phyloP scores from a whole-genome alignment of 2,888 invertebrate genomes.

The Nymphalis polychloros region DNA sequence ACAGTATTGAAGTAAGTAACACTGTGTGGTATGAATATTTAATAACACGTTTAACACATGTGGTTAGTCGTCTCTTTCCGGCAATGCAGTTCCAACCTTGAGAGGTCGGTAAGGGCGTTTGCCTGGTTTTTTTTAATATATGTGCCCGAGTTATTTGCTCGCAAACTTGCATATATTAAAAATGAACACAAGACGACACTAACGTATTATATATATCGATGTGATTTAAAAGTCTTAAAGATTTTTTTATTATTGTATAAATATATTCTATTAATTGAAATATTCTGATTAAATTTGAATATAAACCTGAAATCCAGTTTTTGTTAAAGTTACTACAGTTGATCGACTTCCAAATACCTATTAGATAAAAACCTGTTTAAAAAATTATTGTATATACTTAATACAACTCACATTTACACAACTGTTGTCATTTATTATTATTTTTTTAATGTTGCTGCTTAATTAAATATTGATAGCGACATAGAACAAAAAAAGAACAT shows the following conservation, averaged over 20 bases:
- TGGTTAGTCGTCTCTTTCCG: slow-evolving; percentile 35
- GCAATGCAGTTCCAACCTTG: slow-evolving; percentile 41
- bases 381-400: neutral
- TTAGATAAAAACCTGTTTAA: neutral
- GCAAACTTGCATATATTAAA: slow-evolving; percentile 18
- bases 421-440: neutral
- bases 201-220: neutral
- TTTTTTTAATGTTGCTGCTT: too few species aligned
- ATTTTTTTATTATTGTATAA: neutral
- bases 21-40: slow-evolving; percentile 22
- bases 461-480: neutral
- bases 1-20: slow-evolving; percentile 76
- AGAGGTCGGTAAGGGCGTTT: slow-evolving; percentile 41
- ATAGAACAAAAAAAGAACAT: too few species aligned
- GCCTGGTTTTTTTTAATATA: slow-evolving; percentile 39
- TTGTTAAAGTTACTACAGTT: neutral
- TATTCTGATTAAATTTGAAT: too few species aligned
- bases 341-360: slow-evolving; percentile 5
- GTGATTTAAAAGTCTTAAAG: neutral
- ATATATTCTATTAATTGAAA: neutral
- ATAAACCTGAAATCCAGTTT: slow-evolving; percentile 11
- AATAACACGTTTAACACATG: slow-evolving; percentile 28
- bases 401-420: neutral
- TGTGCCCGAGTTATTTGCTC: slow-evolving; percentile 36
- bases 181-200: slow-evolving; percentile 1